Conservation (phyloP, 2,797 vertebrate species). For the Ctenosaura bakeri region DNA sequence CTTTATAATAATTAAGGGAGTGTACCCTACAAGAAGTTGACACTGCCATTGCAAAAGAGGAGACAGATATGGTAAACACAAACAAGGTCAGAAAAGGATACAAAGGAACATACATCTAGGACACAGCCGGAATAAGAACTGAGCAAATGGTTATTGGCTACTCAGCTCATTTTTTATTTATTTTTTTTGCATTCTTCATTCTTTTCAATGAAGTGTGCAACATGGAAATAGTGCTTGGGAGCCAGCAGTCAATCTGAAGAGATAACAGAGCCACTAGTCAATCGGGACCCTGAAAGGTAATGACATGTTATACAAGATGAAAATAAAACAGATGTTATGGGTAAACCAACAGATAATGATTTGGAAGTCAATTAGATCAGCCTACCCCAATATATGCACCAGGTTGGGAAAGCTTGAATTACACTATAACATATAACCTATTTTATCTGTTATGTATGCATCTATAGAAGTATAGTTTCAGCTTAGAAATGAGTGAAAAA, state of each 20-base stretch:
- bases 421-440: neutral
- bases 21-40: conserved; percentile 16
- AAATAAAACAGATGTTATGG: neutral
- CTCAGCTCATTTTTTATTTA: neutral
- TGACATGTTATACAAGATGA: accelerated
- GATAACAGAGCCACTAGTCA: conserved; percentile 34
- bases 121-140: conserved; percentile 31
- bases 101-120: neutral
- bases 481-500: conserved; percentile 1
- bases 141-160: neutral
- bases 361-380: neutral
- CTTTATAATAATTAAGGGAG: neutral
- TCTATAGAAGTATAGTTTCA: neutral
- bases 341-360: neutral
- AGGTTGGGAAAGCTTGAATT: neutral
- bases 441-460: neutral
- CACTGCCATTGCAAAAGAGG: conserved; percentile 14
- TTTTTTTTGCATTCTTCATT: neutral
- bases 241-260: conserved; percentile 40
- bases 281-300: neutral
- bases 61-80: conserved; percentile 32
- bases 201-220: neutral
- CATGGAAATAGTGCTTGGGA: neutral
- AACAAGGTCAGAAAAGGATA: neutral
- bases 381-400: neutral